A percentile compares a stretch with the other conserved stretches of the same genome.
phyloP scores from a whole-genome alignment of 2,113 vertebrate species.

The Orycteropus afer region DNA sequence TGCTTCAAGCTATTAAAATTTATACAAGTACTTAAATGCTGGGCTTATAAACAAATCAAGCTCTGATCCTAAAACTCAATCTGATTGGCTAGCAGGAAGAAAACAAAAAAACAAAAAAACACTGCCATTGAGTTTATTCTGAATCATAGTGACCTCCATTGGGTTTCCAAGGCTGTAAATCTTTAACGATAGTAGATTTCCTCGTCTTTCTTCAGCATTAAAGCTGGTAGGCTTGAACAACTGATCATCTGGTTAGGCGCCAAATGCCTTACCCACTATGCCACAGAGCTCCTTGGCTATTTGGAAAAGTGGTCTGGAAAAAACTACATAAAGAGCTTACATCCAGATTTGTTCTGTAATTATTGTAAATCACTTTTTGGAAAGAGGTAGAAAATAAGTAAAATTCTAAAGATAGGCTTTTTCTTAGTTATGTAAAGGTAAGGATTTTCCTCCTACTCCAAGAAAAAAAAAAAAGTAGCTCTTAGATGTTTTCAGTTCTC shows the following conservation, averaged over 20 bases:
- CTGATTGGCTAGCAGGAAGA: slow-evolving; percentile 46
- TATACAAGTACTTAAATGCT: slow-evolving; percentile 44
- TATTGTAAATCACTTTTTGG: slow-evolving; percentile 69
- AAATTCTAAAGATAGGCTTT: slow-evolving; percentile 60
- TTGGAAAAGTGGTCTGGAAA: slow-evolving; percentile 15
- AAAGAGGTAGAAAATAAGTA: slow-evolving; percentile 71
- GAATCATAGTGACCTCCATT: too few species aligned
- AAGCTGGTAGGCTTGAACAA: too few species aligned
- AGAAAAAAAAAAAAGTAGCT: background rate
- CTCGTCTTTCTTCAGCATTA: too few species aligned
- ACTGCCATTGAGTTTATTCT: too few species aligned
- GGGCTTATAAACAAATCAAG: slow-evolving; percentile 47
- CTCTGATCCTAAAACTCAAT: slow-evolving; percentile 31
- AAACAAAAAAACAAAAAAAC: too few species aligned
- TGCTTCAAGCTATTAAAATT: slow-evolving; percentile 3
- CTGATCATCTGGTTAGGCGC: too few species aligned
- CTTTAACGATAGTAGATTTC: too few species aligned
- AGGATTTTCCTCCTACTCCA: slow-evolving; percentile 55
- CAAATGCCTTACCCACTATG: too few species aligned
- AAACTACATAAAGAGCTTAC: slow-evolving; percentile 42
- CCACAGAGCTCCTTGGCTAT: too few species aligned
- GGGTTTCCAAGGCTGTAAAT: too few species aligned
- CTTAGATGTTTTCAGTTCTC: slow-evolving; percentile 35
- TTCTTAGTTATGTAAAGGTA: slow-evolving; percentile 65
- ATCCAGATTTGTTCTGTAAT: slow-evolving; percentile 45